Base-by-base conservation (phyloP, 2,888 invertebrate genomes). In the Bhutanitis thaidina region DNA sequence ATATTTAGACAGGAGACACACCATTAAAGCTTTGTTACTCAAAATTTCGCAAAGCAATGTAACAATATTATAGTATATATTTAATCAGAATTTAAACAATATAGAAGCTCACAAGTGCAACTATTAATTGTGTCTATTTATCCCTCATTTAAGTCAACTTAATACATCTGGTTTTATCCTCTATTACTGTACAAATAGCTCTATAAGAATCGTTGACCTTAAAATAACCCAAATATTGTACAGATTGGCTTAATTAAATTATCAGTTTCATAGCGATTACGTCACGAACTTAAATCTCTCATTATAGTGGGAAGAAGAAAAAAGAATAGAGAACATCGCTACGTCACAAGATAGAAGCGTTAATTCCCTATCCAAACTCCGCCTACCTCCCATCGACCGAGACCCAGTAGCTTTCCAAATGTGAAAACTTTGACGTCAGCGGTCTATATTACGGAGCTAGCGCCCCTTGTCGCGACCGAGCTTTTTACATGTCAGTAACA, bases 351-450 rank as follows among this genome's bases (percentile, higher is more conserved):
- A 16, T 30, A 55, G 64, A 69, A 66, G 69, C 59, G 52, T 57
- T 56, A 64, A 59, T 69, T 72, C 64, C 56, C 67, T 54, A 53
- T 56, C 15, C 1, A 9, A 13, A 41, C 13, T 8, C 65, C 50
- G 62, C 48, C 64, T 47, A 52, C 50, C 37, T 36, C 59, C 51
- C 60, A 56, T 53, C 77, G 83, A 80, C 85, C 85, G 73, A 84
- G 81, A 84, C 83, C 83, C 74, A 81, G 74, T 80, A 71, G 69
- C 71, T 71, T 74, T 71, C 62, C 70, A 80, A 81, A 82, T 80
- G 76, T 68, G 76, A 79, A 79, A 84, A 84, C 69, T 85, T 81
- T 84, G 80, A 87, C 85, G 87, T 85, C 84, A 83, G 58, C 67
- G 69, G 49, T 67, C 70, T 62, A 76, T 62, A 75, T 76, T 66